Evolutionary conservation across 2,888 invertebrate genomes (phyloP).

Genomic region (Pristionchus exspectatus): DNA sequence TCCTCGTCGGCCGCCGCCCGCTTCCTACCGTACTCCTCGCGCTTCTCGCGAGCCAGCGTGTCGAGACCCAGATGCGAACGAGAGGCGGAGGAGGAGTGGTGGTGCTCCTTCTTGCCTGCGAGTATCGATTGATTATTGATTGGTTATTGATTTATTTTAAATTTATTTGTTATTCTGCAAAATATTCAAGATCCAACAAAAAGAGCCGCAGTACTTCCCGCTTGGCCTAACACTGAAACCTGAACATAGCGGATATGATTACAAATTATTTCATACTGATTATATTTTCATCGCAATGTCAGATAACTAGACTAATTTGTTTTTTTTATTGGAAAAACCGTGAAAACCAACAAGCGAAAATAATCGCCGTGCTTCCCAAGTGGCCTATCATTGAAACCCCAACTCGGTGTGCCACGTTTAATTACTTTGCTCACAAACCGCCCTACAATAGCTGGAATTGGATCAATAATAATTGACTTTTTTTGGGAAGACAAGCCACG

Average conservation of each 20-base stretch:
- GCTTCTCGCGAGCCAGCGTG: constrained; percentile 80
- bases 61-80: constrained; percentile 80
- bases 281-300: too few species aligned
- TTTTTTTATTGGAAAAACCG: too few species aligned
- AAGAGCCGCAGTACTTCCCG: neutral
- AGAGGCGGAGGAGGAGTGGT: constrained; percentile 47
- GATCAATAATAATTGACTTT: too few species aligned
- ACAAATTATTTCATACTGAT: too few species aligned
- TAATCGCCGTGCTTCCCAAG: neutral
- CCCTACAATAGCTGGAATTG: too few species aligned
- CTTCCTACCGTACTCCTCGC: constrained; percentile 63
- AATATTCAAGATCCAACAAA: neutral
- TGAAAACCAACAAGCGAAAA: too few species aligned
- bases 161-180: too few species aligned
- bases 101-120: constrained; percentile 48
- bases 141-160: too few species aligned
- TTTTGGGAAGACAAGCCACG: too few species aligned
- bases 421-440: too few species aligned
- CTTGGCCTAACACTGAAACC: neutral
- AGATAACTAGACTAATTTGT: too few species aligned
- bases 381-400: neutral
- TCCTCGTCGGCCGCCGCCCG: constrained; percentile 64
- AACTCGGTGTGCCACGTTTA: too few species aligned
- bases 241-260: neutral
- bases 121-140: neutral